Base-by-base conservation (phyloP, 1,140 invertebrate genomes). In the Wiebesia pumilae region DNA sequence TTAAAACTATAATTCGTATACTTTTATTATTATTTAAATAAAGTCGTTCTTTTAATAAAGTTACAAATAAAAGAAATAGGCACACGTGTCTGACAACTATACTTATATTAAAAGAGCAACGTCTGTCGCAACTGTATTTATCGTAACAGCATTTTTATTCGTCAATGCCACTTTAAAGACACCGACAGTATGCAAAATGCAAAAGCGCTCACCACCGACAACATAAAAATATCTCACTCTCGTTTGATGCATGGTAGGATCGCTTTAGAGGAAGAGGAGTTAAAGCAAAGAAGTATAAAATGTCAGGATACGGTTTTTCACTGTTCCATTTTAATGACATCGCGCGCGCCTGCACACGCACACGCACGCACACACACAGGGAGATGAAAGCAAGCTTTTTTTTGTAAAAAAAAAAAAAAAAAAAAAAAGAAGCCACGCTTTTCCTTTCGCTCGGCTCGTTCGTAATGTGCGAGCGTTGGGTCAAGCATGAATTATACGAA, bases 321-420 rank as follows among this genome's bases (percentile, higher is more conserved):
- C 81, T 83, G 47, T 40, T 69, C 81, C 69, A 58, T 33, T 75
- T 73, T 83, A 54, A 75, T 69, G 81, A 73, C 81, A 69, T 75
- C 43, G 33, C n/a, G 40, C 69, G n/a, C n/a, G n/a, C n/a, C n/a
- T n/a, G n/a, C n/a, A n/a, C n/a, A n/a, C n/a, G n/a, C n/a, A n/a
- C n/a, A n/a, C n/a, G n/a, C n/a, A n/a, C 62, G 35, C 27, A 0
- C 27, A 10, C 33, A 62, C 24, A n/a, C 27, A 2, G 51, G 27
- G 43, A 82, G 81, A 71, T 82, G 81, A 82, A 82, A 82, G 67
- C n/a, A 51, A 82, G 43, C 24, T 82, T 82, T 71, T 71, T 82
- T 43, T 19, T 1, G n/a, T n/a, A n/a, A n/a, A n/a, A n/a, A n/a
- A n/a, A n/a, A n/a, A n/a, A n/a, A n/a, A n/a, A n/a, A n/a, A n/a